Percentiles rank a stretch among this genome's conserved stretches.
Conservation (phyloP, 2,797 vertebrate species). For the Falco biarmicus region DNA sequence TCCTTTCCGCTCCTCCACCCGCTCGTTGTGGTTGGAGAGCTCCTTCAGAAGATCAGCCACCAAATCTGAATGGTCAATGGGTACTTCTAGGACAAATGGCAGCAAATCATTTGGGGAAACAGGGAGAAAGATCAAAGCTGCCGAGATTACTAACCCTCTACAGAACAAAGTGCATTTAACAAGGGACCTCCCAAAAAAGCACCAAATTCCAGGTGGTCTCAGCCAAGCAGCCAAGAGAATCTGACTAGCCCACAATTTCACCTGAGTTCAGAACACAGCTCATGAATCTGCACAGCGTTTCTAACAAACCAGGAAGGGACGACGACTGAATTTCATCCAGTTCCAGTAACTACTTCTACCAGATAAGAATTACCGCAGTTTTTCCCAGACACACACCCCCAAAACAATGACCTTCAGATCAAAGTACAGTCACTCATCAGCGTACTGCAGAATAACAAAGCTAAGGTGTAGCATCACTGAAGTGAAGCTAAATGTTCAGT, state of each 20-base stretch:
- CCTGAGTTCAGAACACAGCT: neutral
- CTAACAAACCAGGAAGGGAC: constrained; percentile 10
- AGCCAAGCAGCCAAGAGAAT: neutral
- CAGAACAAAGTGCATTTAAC: neutral
- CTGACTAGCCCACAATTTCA: neutral
- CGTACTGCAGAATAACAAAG: neutral
- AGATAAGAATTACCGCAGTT: neutral
- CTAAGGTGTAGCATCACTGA: neutral
- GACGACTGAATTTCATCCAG: neutral
- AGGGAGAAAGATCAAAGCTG: neutral
- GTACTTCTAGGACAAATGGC: constrained; percentile 75
- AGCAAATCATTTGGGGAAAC: constrained; percentile 30
- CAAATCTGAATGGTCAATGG: constrained; percentile 91
- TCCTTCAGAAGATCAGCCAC: constrained; percentile 97
- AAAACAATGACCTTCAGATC: constrained; percentile 31
- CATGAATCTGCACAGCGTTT: neutral
- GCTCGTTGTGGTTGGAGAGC: constrained; percentile 97
- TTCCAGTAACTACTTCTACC: constrained; percentile 12
- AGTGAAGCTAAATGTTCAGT: neutral
- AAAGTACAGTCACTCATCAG: constrained; percentile 30
- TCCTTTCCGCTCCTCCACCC: constrained; percentile 92
- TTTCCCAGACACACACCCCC: constrained; percentile 22
- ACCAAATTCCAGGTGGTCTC: neutral
- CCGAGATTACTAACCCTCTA: neutral
- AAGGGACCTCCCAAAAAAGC: neutral